Percentiles rank a stretch among this genome's conserved stretches.
These are phyloP conservation scores for Actenoides hombroni DNA, from an alignment of 2,113 vertebrate genomes.

Conservation along the genomic window DNA sequence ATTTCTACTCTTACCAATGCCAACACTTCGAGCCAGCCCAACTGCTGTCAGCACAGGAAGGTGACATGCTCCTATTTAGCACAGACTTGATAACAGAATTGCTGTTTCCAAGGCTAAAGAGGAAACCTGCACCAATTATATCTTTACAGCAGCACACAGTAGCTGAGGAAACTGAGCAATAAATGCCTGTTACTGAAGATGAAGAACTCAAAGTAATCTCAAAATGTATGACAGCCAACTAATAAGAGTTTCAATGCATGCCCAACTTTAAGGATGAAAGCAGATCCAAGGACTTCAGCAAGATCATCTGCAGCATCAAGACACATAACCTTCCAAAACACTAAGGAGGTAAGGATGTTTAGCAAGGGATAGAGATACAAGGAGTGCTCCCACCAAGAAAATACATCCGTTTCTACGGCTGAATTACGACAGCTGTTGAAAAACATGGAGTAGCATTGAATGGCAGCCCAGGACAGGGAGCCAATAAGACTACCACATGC, in stretches of 20 bases:
- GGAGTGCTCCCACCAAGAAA: constrained; percentile 1
- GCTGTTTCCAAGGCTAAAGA: not conserved
- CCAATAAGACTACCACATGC: constrained; percentile 52
- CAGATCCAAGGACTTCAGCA: not conserved
- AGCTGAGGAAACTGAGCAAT: not conserved
- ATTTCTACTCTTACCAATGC: not conserved
- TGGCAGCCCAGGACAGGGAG: constrained; percentile 20
- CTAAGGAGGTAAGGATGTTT: not conserved
- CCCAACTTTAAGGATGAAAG: not conserved
- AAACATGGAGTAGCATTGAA: constrained; percentile 44
- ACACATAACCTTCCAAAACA: not conserved
- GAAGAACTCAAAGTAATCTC: not conserved
- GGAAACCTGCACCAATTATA: not conserved
- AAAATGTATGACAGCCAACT: not conserved
- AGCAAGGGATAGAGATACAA: not conserved
- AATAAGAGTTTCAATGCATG: not conserved
- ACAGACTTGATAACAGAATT: not conserved
- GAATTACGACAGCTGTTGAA: constrained; percentile 24
- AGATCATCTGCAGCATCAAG: not conserved
- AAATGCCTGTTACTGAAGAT: not conserved
- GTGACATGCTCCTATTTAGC: not conserved
- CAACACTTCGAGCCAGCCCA: not conserved
- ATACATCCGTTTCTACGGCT: not conserved
- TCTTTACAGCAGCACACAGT: not conserved
- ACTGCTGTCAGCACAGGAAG: constrained; percentile 19